These are phyloP conservation scores for Acanthosepion lycidas DNA, from an alignment of 2,888 invertebrate species.

Conservation along the genomic window DNA sequence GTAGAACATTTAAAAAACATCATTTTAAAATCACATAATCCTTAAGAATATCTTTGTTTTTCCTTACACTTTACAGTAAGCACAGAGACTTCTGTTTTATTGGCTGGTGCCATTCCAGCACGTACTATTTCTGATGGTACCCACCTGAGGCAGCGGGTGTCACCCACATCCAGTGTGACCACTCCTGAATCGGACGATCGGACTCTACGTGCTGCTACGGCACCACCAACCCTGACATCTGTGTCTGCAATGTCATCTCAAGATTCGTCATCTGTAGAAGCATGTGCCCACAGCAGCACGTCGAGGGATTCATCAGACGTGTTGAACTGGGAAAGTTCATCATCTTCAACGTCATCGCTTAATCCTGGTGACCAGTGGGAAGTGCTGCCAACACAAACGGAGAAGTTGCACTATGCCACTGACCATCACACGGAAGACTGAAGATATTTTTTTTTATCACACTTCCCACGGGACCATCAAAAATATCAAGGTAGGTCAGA, in stretches of 20 bases:
- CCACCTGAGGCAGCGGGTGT: not conserved
- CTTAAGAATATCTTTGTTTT: not conserved
- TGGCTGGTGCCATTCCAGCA: not conserved
- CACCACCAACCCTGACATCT: constrained; percentile 4
- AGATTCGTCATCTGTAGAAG: constrained; percentile 2
- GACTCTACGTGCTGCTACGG: not conserved
- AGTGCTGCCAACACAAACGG: constrained; percentile 15
- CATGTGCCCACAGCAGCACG: not conserved
- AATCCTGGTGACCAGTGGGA: constrained; percentile 44
- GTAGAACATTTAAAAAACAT: too few species aligned
- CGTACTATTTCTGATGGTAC: constrained; percentile 18
- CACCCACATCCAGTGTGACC: not conserved
- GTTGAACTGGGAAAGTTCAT: constrained; percentile 41
- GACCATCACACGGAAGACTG: not conserved
- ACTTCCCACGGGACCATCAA: not conserved
- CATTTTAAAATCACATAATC: too few species aligned
- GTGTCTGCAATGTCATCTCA: not conserved
- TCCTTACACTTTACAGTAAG: not conserved
- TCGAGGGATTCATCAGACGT: not conserved
- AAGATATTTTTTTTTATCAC: not conserved
- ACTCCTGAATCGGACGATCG: not conserved
- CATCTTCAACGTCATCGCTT: constrained; percentile 38
- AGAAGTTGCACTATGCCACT: not conserved
- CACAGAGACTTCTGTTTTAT: not conserved
- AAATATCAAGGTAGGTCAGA: not conserved